Conservation (phyloP, 2,113 vertebrate species). For the Nasalis larvatus region DNA sequence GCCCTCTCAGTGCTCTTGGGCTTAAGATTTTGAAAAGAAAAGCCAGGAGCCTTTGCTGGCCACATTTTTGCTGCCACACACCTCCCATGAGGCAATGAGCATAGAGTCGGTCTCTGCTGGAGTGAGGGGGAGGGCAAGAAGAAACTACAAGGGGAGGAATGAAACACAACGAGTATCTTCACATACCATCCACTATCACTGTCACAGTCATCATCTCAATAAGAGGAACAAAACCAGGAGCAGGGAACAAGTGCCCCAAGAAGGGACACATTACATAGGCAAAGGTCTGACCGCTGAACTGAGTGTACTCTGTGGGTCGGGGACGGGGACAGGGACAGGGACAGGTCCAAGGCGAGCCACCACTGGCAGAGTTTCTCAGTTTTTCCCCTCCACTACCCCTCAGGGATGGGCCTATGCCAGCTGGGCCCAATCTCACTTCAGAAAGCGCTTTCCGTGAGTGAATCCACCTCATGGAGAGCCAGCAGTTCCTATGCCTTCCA, state of each 20-base stretch:
- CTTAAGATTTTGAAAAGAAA: neutral
- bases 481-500: neutral
- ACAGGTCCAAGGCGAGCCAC: neutral
- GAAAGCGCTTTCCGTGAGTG: neutral
- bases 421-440: neutral
- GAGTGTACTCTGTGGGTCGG: neutral
- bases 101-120: neutral
- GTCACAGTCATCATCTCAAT: neutral
- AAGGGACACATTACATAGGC: fast-evolving
- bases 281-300: neutral
- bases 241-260: fast-evolving
- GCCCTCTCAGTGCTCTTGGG: neutral
- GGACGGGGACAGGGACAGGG: neutral
- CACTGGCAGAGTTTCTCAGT: neutral
- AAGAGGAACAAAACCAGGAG: neutral
- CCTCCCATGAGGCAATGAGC: neutral
- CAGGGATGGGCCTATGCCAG: too few species aligned
- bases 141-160: neutral
- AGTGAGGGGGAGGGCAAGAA: neutral
- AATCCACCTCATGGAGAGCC: neutral
- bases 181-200: fast-evolving
- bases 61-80: neutral
- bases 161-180: neutral
- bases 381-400: neutral
- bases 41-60: neutral